Percentiles rank a stretch among this genome's conserved stretches.
Evolutionary conservation across 2,113 vertebrate species (phyloP).

Genomic region (Smithornis capensis): DNA sequence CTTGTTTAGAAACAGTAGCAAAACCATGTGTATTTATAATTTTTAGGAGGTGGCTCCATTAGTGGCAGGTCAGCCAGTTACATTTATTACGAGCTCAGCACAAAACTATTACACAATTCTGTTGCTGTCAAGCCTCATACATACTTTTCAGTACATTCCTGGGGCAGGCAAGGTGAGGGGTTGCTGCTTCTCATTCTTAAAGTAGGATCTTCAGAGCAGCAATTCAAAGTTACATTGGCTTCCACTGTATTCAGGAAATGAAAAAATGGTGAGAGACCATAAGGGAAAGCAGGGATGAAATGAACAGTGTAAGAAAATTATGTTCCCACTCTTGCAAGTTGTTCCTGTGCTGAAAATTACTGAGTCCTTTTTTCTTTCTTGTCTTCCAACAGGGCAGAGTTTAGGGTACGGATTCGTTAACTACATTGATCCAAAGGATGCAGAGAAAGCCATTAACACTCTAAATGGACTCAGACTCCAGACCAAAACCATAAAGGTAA

Average conservation of each 20-base stretch:
- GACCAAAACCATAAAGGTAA: slow-evolving; percentile 99
- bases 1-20: slow-evolving; percentile 56
- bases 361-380: slow-evolving; percentile 61
- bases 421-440: slow-evolving; percentile 99
- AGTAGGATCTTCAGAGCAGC: background rate
- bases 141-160: background rate
- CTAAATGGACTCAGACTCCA: slow-evolving; percentile 99
- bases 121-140: background rate
- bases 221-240: background rate
- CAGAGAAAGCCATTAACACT: slow-evolving; percentile 99
- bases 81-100: slow-evolving; percentile 17
- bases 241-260: background rate
- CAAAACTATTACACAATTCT: background rate
- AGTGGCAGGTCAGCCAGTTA: slow-evolving; percentile 21
- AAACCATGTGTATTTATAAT: background rate
- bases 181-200: background rate
- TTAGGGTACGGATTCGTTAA: slow-evolving; percentile 99
- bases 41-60: slow-evolving; percentile 36
- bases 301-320: background rate
- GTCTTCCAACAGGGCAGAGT: slow-evolving; percentile 91
- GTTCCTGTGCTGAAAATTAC: slow-evolving; percentile 49
- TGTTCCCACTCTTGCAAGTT: background rate
- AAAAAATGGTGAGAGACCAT: background rate
- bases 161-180: background rate
- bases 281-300: background rate